Percentiles rank a stretch among this genome's conserved stretches.
These are phyloP conservation scores for Tachysurus fulvidraco DNA, from an alignment of 2,113 vertebrate species.

Conservation along the genomic window DNA sequence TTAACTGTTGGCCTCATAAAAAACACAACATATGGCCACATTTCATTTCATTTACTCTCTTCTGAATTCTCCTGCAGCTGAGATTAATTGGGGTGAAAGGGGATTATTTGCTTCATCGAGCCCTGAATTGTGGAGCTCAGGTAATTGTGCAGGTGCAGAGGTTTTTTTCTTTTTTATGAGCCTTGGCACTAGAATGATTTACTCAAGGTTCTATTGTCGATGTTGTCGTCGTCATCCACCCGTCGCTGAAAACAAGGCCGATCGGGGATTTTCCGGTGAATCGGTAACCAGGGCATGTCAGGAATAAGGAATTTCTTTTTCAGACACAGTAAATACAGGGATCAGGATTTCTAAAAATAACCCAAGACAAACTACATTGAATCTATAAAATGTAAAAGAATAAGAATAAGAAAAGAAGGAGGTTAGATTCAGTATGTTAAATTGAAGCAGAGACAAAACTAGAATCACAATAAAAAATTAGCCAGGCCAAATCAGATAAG, in stretches of 20 bases:
- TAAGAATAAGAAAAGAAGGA: no score
- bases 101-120: constrained; percentile 50
- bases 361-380: background rate
- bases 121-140: constrained; percentile 36
- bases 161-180: background rate
- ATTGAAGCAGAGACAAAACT: background rate
- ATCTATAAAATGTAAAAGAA: background rate
- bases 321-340: background rate
- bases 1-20: constrained; percentile 39
- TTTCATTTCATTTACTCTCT: constrained; percentile 29
- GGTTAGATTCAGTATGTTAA: background rate
- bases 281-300: constrained; percentile 3
- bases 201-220: constrained; percentile 35
- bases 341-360: background rate
- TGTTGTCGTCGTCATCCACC: constrained; percentile 34
- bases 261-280: constrained; percentile 35
- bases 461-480: background rate
- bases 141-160: constrained; percentile 38
- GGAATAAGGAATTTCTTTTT: background rate
- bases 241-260: constrained; percentile 31
- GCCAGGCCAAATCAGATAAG: background rate
- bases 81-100: constrained; percentile 47
- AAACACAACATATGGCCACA: constrained; percentile 42
- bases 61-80: constrained; percentile 8
- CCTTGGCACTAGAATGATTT: constrained; percentile 14